A percentile compares a stretch with the other conserved stretches of the same genome.
Conservation (phyloP, 35 echinoderm and acorn worm genomes). For the Apostichopus parvimensis region DNA sequence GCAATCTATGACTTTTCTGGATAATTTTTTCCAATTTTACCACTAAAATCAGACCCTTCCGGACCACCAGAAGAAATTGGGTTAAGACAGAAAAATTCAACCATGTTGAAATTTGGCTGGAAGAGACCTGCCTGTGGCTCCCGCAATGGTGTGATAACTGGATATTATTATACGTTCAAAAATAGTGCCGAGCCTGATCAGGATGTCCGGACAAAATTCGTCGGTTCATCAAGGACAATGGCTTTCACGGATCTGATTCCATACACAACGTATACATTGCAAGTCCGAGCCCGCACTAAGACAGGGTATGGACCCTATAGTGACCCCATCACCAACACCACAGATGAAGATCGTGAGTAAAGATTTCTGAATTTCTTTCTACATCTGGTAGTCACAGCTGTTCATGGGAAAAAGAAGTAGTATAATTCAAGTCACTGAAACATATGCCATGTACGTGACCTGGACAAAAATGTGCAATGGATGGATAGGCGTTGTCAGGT, state of each 20-base stretch:
- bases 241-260: not conserved
- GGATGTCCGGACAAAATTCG: too few species aligned
- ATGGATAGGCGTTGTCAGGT: too few species aligned
- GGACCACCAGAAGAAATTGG: not conserved
- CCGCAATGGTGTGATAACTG: not conserved
- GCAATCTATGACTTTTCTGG: too few species aligned
- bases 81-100: not conserved
- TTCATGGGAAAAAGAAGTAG: too few species aligned
- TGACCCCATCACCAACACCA: not conserved
- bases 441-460: too few species aligned
- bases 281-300: not conserved
- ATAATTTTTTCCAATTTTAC: too few species aligned
- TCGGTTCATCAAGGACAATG: too few species aligned
- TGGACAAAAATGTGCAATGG: too few species aligned
- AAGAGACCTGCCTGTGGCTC: not conserved
- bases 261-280: not conserved
- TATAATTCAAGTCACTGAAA: too few species aligned
- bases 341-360: not conserved
- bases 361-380: not conserved
- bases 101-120: not conserved
- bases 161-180: not conserved
- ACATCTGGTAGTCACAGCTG: too few species aligned
- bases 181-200: too few species aligned
- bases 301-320: not conserved
- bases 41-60: not conserved